phyloP scores from a whole-genome alignment of 1,140 invertebrate species.

The Ridgeia piscesae region DNA sequence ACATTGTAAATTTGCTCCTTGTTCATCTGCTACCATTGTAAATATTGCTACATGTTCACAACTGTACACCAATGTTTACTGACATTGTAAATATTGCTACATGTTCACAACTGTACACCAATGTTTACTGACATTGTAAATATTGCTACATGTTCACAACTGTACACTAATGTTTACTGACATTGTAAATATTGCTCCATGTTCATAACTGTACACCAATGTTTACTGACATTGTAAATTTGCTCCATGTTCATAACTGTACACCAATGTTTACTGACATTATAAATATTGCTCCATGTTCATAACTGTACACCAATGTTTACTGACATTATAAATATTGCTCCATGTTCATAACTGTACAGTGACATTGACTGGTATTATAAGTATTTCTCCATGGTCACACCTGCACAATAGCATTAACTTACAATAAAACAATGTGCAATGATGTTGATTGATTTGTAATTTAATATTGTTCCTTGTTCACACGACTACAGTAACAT shows the following conservation, averaged over 20 bases:
- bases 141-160: neutral
- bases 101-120: neutral
- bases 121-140: slow-evolving; percentile 4
- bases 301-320: neutral
- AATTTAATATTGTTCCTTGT: no score
- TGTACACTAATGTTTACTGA: neutral
- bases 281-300: neutral
- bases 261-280: neutral
- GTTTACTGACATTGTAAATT: neutral
- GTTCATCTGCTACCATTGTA: no score
- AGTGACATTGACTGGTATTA: neutral
- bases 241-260: neutral
- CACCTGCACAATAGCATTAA: neutral
- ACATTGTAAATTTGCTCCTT: no score
- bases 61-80: neutral
- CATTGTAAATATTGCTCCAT: neutral
- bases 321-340: neutral
- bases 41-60: neutral
- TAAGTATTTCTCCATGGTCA: neutral
- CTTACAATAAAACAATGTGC: neutral
- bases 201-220: neutral
- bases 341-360: neutral
- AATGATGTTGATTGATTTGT: neutral
- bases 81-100: neutral
- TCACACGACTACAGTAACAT: no score